Evolutionary conservation across 2,888 invertebrate species (phyloP).

Genomic region (Acheta domesticus): DNA sequence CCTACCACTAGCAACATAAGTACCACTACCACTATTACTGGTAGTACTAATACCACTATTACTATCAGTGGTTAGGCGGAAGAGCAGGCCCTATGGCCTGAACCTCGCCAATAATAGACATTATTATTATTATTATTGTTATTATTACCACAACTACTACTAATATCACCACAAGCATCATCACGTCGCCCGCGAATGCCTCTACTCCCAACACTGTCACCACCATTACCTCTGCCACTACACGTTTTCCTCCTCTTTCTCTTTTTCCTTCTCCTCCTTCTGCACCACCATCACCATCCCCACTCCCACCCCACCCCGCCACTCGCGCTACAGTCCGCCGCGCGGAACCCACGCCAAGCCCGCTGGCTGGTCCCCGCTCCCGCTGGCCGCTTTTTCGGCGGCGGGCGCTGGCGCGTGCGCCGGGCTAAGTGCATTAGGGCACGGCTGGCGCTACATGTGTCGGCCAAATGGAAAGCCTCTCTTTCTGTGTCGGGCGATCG

Average conservation of each 20-base stretch:
- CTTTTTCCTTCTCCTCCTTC: slow-evolving; percentile 29
- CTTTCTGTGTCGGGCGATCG: no score
- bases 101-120: no score
- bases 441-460: background rate
- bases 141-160: background rate
- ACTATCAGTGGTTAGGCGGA: no score
- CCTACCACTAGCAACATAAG: no score
- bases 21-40: no score
- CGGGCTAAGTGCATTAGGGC: slow-evolving; percentile 12
- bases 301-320: background rate
- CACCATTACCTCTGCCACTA: slow-evolving; percentile 27
- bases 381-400: background rate
- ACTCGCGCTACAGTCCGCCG: no score
- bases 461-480: no score
- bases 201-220: slow-evolving; percentile 39
- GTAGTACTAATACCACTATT: no score
- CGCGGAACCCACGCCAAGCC: no score
- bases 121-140: background rate
- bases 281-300: slow-evolving; percentile 22
- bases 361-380: background rate
- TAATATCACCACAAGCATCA: slow-evolving; percentile 32
- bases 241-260: slow-evolving; percentile 29
- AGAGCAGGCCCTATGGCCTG: no score
- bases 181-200: slow-evolving; percentile 45
- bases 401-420: background rate